A percentile compares a stretch with the other conserved stretches of the same genome.
phyloP scores from a whole-genome alignment of 2,888 invertebrate genomes.

The Capitulum mitella region DNA sequence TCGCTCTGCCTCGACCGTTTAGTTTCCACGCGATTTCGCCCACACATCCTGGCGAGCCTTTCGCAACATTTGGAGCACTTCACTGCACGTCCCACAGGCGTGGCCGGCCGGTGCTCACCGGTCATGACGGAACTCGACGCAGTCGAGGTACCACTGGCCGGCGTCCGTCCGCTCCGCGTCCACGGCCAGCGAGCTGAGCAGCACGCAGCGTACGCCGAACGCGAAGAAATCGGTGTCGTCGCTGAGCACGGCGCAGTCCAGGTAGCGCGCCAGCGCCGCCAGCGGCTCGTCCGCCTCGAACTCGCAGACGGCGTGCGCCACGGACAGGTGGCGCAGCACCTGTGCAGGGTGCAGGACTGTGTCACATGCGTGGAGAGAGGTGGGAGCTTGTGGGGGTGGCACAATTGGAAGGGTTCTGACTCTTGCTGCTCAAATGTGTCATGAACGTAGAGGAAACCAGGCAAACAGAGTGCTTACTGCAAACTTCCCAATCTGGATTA shows the following conservation, averaged over 20 bases:
- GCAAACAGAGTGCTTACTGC: not conserved
- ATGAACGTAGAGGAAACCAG: not conserved
- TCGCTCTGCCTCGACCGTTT: too few relatives aligned
- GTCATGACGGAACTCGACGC: slow-evolving; percentile 45
- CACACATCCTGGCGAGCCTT: too few relatives aligned
- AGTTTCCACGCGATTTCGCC: too few relatives aligned
- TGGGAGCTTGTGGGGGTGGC: not conserved
- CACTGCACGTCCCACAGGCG: too few relatives aligned
- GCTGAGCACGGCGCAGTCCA: slow-evolving; percentile 79
- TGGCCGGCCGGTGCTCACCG: not conserved
- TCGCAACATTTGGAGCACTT: too few relatives aligned
- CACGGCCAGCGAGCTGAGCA: slow-evolving; percentile 48
- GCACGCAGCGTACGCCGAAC: slow-evolving; percentile 73
- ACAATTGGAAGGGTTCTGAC: not conserved
- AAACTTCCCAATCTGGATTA: too few relatives aligned
- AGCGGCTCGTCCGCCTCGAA: slow-evolving; percentile 88
- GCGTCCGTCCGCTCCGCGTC: slow-evolving; percentile 27
- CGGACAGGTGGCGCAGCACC: slow-evolving; percentile 53
- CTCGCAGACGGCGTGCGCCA: slow-evolving; percentile 63
- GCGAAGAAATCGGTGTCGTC: slow-evolving; percentile 93
- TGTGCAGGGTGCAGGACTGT: slow-evolving; percentile 38
- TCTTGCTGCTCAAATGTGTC: not conserved
- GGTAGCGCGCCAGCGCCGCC: slow-evolving; percentile 66
- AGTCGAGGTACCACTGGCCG: slow-evolving; percentile 29
- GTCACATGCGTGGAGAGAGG: not conserved